phyloP scores from a whole-genome alignment of 2,113 vertebrate species.

The Arenaria interpres region DNA sequence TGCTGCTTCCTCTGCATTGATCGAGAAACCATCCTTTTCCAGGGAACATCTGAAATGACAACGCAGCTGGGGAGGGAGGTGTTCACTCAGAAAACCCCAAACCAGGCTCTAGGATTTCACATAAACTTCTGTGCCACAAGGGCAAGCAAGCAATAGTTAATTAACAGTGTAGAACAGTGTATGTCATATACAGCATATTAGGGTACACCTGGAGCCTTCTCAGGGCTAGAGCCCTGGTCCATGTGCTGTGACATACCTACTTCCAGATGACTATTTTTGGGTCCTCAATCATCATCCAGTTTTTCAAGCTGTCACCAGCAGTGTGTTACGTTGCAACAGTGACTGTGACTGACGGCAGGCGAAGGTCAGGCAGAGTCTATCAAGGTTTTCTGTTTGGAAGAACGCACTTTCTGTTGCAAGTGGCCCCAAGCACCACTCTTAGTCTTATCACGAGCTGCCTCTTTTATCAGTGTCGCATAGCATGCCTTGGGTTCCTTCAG shows the following conservation, averaged over 20 bases:
- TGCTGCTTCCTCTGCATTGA: neutral
- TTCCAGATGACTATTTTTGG: neutral
- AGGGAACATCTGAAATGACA: neutral
- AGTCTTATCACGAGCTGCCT: neutral
- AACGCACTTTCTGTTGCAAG: neutral
- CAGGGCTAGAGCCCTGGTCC: neutral
- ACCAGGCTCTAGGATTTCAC: neutral
- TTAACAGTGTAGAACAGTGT: neutral
- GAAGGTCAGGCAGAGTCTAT: neutral
- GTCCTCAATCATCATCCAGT: neutral
- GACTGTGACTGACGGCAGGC: neutral
- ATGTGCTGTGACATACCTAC: neutral
- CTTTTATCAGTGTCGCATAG: neutral
- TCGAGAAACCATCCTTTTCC: neutral
- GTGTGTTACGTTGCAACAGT: neutral
- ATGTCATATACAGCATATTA: fast-evolving
- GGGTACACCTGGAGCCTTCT: neutral
- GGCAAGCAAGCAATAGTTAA: neutral
- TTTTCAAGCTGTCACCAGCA: neutral
- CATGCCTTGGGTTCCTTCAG: neutral
- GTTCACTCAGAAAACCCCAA: neutral
- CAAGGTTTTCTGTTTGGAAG: neutral
- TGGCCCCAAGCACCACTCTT: neutral
- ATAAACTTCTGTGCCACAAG: neutral
- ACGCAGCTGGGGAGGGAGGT: neutral